Evolutionary conservation across 2,113 vertebrate species (phyloP).

Genomic region (Gallinago media): DNA sequence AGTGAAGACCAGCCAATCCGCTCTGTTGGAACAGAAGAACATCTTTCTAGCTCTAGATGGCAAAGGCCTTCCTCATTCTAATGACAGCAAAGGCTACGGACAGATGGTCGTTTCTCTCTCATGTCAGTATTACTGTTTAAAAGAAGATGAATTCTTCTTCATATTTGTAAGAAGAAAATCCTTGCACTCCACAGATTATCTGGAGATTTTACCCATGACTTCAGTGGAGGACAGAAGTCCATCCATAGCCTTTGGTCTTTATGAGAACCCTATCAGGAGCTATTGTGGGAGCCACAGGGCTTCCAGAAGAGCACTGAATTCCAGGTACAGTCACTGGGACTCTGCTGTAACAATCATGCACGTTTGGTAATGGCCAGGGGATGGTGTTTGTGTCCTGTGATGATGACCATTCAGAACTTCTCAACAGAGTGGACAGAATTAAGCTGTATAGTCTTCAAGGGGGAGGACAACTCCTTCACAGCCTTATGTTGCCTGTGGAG

Average conservation of each 20-base stretch:
- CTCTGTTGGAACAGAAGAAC: neutral
- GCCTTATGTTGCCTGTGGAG: neutral
- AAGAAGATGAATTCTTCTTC: neutral
- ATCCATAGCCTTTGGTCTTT: neutral
- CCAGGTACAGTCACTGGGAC: neutral
- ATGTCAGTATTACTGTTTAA: neutral
- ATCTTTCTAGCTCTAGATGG: neutral
- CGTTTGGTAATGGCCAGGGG: neutral
- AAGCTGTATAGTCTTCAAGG: neutral
- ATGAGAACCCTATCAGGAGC: neutral
- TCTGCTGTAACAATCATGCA: neutral
- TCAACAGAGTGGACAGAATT: neutral
- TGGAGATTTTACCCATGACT: neutral
- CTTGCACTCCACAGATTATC: neutral
- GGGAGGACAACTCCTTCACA: neutral
- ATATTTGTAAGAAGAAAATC: neutral
- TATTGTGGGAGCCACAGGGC: rapidly evolving
- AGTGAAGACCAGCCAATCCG: rapidly evolving
- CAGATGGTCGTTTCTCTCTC: neutral
- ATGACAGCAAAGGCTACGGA: neutral
- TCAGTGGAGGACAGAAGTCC: neutral
- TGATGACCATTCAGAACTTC: neutral
- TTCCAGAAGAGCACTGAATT: neutral
- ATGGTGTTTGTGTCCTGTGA: neutral
- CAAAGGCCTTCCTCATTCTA: neutral